These are phyloP conservation scores for Paratrypauchen microcephalus DNA, from an alignment of 2,797 vertebrate species.

Conservation along the genomic window DNA sequence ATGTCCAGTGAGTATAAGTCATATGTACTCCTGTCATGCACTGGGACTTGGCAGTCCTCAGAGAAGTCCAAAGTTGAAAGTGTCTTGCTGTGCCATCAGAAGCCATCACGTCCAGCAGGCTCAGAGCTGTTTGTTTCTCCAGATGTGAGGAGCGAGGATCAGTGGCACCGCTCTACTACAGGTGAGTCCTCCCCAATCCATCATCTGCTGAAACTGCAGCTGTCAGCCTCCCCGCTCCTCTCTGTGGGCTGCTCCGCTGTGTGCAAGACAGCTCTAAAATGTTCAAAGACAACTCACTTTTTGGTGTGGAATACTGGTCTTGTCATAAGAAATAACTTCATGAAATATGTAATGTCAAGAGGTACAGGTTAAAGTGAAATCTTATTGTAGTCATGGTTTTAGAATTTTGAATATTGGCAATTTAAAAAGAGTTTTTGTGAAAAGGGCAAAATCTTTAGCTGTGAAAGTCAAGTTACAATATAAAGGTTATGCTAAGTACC, in stretches of 20 bases:
- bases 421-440: not conserved
- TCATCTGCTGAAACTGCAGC: slow-evolving; percentile 52
- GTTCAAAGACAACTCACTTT: not conserved
- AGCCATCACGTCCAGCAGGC: slow-evolving; percentile 50
- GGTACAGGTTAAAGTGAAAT: not conserved
- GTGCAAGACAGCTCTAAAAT: not conserved
- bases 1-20: too few relatives aligned
- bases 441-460: too few relatives aligned
- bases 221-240: slow-evolving; percentile 32
- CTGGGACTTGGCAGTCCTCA: not conserved
- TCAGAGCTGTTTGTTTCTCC: slow-evolving; percentile 32
- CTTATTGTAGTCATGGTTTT: not conserved
- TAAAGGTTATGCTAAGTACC: too few relatives aligned
- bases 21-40: not conserved
- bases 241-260: not conserved
- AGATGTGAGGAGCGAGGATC: slow-evolving; percentile 57
- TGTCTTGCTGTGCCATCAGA: slow-evolving; percentile 15
- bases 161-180: slow-evolving; percentile 66
- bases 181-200: slow-evolving; percentile 67
- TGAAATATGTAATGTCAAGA: not conserved
- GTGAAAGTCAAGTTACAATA: too few relatives aligned
- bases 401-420: not conserved
- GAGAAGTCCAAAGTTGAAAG: not conserved
- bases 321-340: not conserved
- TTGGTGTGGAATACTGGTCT: not conserved